phyloP scores from a whole-genome alignment of 2,113 vertebrate genomes.

The Archocentrus centrarchus region DNA sequence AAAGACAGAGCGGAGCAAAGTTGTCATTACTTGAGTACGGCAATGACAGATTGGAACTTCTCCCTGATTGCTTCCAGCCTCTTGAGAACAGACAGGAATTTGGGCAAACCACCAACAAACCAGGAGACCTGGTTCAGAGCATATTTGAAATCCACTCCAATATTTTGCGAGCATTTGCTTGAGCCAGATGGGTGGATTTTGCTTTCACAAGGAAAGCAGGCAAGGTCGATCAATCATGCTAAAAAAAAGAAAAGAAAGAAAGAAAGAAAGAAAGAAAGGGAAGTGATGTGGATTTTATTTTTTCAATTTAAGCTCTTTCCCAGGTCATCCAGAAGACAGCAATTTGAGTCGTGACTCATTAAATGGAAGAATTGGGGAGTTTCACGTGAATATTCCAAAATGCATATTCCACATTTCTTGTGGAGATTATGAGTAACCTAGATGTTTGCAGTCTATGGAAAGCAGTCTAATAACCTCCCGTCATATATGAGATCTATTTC shows the following conservation, averaged over 20 bases:
- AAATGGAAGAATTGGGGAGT: constrained; percentile 21
- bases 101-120: constrained; percentile 67
- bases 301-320: constrained; percentile 26
- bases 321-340: constrained; percentile 51
- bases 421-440: not conserved
- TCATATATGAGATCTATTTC: not conserved
- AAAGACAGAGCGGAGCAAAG: constrained; percentile 56
- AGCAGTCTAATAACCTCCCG: constrained; percentile 5
- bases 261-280: not conserved
- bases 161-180: constrained; percentile 49
- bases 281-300: constrained; percentile 44
- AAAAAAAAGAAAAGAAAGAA: not conserved
- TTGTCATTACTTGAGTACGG: constrained; percentile 69
- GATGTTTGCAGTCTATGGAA: not conserved
- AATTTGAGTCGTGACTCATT: constrained; percentile 44
- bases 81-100: constrained; percentile 76
- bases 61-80: constrained; percentile 74
- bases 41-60: constrained; percentile 71
- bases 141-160: constrained; percentile 58
- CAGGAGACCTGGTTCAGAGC: constrained; percentile 58
- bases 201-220: constrained; percentile 29
- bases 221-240: constrained; percentile 43
- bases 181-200: constrained; percentile 59
- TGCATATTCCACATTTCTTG: constrained; percentile 22
- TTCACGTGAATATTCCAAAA: constrained; percentile 29